These are phyloP conservation scores for Drosophila barbarae DNA, from an alignment of 2,888 invertebrate genomes.

Conservation along the genomic window DNA sequence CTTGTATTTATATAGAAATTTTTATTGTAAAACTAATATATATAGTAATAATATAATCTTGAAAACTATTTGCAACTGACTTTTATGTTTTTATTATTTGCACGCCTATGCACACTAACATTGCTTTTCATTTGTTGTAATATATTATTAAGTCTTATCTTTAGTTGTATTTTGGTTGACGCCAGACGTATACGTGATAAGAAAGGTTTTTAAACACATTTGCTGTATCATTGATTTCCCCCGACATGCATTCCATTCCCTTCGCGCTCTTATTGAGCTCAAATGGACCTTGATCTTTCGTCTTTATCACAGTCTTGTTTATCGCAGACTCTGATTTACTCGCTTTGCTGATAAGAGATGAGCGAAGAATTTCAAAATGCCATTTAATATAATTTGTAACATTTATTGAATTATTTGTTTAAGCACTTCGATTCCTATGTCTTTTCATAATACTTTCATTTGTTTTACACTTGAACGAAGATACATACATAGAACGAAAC, in stretches of 20 bases:
- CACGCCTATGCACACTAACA: conserved; percentile 11
- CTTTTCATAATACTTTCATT: conserved; percentile 65
- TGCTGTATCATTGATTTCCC: conserved; percentile 1
- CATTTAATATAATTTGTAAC: conserved; percentile 41
- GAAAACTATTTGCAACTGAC: conserved; percentile 40
- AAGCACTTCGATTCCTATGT: conserved; percentile 46
- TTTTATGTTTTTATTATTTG: conserved; percentile 40
- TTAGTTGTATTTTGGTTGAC: conserved; percentile 1
- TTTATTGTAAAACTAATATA: conserved; percentile 62
- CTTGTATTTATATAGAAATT: conserved; percentile 48
- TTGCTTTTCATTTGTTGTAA: conserved; percentile 7
- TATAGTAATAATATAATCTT: conserved; percentile 61
- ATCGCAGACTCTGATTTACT: conserved; percentile 1
- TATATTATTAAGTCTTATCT: conserved; percentile 8
- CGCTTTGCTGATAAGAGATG: not conserved
- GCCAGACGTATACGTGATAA: conserved; percentile 10
- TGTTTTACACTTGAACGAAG: conserved; percentile 49
- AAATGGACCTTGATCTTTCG: conserved; percentile 9
- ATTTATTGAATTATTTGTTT: conserved; percentile 45
- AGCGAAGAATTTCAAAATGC: not conserved
- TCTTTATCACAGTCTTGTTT: conserved; percentile 1
- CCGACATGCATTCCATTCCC: conserved; percentile 1
- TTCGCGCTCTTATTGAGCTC: not conserved
- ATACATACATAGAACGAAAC: conserved; percentile 32
- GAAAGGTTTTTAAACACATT: conserved; percentile 1